Evolutionary conservation across 2,888 invertebrate species (phyloP).

Genomic region (Eilema caniola): DNA sequence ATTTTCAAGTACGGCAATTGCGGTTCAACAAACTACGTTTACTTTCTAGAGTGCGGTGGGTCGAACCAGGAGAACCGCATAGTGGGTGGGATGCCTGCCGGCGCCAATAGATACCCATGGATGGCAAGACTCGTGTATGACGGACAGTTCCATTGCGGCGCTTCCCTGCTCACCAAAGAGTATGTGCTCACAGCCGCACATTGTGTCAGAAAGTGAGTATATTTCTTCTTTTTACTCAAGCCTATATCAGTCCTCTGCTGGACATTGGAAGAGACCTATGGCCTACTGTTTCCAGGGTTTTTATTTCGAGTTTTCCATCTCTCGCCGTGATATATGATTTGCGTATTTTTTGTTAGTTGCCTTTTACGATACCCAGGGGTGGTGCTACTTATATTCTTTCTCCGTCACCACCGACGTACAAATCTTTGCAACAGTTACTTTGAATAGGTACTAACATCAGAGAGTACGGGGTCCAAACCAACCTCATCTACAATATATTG

Average conservation of each 20-base stretch:
- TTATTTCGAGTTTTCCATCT: too few relatives aligned
- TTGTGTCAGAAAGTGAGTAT: constrained; percentile 91
- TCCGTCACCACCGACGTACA: too few relatives aligned
- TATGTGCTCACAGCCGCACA: constrained; percentile 96
- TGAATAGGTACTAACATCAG: background rate
- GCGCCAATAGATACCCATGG: constrained; percentile 95
- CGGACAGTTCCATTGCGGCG: constrained; percentile 96
- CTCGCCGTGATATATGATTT: too few relatives aligned
- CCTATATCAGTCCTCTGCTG: too few relatives aligned
- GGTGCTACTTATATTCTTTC: too few relatives aligned
- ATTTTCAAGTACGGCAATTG: constrained; percentile 43
- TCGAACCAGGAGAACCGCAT: constrained; percentile 95
- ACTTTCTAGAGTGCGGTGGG: constrained; percentile 91
- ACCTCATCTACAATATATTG: too few relatives aligned
- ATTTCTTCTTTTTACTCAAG: too few relatives aligned
- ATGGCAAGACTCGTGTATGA: constrained; percentile 95
- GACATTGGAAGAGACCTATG: too few relatives aligned
- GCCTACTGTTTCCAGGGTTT: too few relatives aligned
- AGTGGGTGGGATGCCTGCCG: constrained; percentile 94
- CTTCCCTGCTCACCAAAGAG: constrained; percentile 93
- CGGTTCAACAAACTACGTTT: constrained; percentile 68
- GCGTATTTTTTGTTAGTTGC: too few relatives aligned
- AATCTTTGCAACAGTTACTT: too few relatives aligned
- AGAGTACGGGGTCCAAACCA: background rate
- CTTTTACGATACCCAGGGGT: too few relatives aligned